Conservation (phyloP, 2,113 vertebrate species). For the Pedetes capensis region DNA sequence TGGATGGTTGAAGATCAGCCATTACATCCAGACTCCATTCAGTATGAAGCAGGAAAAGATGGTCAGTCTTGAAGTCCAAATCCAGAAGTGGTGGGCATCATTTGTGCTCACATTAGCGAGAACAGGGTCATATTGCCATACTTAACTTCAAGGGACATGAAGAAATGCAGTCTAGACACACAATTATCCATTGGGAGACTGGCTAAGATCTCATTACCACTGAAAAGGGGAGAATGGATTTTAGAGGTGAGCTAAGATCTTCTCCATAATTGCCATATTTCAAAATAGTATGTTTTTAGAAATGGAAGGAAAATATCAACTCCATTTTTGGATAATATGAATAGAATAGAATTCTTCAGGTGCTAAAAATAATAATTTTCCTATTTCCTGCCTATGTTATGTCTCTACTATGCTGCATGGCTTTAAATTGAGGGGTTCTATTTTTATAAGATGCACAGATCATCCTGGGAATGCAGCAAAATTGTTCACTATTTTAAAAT, state of each 20-base stretch:
- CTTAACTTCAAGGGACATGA: background rate
- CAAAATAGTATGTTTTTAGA: background rate
- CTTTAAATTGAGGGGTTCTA: too few species aligned
- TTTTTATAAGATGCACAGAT: background rate
- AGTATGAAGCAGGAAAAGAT: too few species aligned
- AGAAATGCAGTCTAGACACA: background rate
- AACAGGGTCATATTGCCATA: accelerated
- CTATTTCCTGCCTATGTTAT: background rate
- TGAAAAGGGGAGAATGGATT: background rate
- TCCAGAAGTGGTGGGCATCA: background rate
- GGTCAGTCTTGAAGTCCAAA: background rate
- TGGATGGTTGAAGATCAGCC: too few species aligned
- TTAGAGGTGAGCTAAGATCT: background rate
- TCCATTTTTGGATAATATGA: background rate
- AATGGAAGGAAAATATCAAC: background rate
- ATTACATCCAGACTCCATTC: background rate
- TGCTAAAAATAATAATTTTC: background rate
- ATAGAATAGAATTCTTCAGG: background rate
- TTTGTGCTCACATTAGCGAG: background rate
- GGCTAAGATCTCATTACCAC: background rate
- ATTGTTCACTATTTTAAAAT: background rate
- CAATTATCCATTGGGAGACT: background rate
- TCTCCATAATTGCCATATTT: background rate
- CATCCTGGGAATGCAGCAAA: background rate
- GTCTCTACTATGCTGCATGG: background rate